Evolutionary conservation across 2,797 vertebrate species (phyloP).

Genomic region (Artibeus lituratus): DNA sequence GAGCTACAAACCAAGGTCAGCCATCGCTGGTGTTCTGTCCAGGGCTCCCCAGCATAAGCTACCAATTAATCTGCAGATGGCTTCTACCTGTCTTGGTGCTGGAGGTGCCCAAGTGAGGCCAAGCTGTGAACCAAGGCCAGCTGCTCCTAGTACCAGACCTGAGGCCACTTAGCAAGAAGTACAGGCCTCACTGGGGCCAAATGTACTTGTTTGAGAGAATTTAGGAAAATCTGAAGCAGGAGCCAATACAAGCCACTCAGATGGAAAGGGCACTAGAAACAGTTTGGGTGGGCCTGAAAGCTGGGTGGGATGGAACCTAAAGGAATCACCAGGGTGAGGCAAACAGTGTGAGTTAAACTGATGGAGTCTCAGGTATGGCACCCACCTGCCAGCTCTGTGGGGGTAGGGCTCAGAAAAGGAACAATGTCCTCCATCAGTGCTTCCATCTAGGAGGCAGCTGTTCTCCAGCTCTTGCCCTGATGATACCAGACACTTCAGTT

Average conservation of each 20-base stretch:
- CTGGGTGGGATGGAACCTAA: too few relatives aligned
- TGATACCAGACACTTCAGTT: background rate
- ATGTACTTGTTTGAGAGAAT: background rate
- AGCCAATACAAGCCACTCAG: background rate
- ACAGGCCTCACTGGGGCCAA: background rate
- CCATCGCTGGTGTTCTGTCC: background rate
- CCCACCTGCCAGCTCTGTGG: background rate
- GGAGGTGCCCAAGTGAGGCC: background rate
- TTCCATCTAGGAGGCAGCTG: background rate
- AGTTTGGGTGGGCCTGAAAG: too few relatives aligned
- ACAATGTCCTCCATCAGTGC: background rate
- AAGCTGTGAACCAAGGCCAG: background rate
- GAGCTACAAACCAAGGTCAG: background rate
- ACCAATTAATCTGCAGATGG: background rate
- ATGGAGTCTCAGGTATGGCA: background rate
- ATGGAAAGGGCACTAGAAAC: too few relatives aligned
- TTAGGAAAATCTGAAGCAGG: background rate
- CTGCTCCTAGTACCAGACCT: background rate
- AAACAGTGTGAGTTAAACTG: too few relatives aligned
- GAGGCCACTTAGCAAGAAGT: background rate
- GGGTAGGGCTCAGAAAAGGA: background rate
- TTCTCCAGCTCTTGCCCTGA: background rate
- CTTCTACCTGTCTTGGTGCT: background rate
- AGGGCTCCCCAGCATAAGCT: background rate
- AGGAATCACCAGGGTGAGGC: too few relatives aligned